Base-by-base conservation (phyloP, 2,888 invertebrate genomes). In the Tenthredo amoena region DNA sequence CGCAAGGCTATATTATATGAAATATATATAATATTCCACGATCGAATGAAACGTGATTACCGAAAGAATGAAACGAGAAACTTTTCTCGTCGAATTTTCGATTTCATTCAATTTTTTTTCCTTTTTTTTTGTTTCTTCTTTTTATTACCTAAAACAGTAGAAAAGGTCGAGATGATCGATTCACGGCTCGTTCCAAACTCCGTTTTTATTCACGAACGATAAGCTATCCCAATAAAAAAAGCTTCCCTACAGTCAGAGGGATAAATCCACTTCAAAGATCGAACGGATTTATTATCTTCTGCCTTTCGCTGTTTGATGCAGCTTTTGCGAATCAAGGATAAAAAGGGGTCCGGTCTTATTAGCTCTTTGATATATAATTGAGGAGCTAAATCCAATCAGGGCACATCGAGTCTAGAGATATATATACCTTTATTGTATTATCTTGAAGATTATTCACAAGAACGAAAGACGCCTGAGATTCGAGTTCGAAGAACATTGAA, bases 191-290 rank as follows among this genome's bases (percentile, higher is more conserved):
- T 21, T 26, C 12, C 62, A 10, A 26, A 7, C 26, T 62, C 21
- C 0, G n/a, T 21, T 62, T 26, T 62, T 62, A 26, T 26, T 62
- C 62, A n/a, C 62, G 62, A 62, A 62, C n/a, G 50, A 62, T 62
- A 62, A 62, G 62, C 55, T n/a, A 6, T 55, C 6, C n/a, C n/a
- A n/a, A 55, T 55, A 62, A 26, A 62, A 26, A 62, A 62, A 62
- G 10, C 21, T 21, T 12, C n/a, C 10, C 21, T n/a, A 62, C 21
- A 62, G 26, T 62, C 10, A 4, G 62, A 62, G 62, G 12, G 26
- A 62, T 62, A 62, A 62, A 26, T 62, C 26, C 62, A 62, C 62
- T 62, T 62, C 21, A 26, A 62, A 62, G 26, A 62, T 62, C 62
- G 26, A 62, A 26, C 62, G 26, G 62, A 26, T 26, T 62, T 62